Base-by-base conservation (phyloP, 1,140 invertebrate genomes). In the Lepidurus couesii region DNA sequence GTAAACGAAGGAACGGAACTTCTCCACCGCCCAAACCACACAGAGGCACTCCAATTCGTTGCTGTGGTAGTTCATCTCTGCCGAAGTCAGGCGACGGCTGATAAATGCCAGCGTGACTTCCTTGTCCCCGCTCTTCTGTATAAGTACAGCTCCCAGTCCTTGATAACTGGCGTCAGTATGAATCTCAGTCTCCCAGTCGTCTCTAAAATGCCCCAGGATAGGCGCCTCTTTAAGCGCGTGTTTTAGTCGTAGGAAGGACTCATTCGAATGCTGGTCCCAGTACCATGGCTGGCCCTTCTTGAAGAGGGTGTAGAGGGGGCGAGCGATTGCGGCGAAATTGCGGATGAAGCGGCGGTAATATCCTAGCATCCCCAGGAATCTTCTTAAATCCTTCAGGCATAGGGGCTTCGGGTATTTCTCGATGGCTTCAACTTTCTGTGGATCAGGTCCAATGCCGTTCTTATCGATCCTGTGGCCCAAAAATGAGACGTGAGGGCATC, bases 1-100 rank as follows among this genome's bases (percentile, higher is more conserved):
- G 77, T 83, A 80, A 8, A 88, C 34, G 80, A 85, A 87, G 65
- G 79, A 78, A 11, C 82, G 73, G 45, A 84, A 83, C 53, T 84
- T 82, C 42, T 84, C 80, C 1, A 87, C 81, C 5, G 82, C 26
- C 80, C 82, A 83, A 21, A 87, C 75, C 8, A 87, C 77, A 42
- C 84, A 86, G 24, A 88, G 80, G 74, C 82, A 82, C 83, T 88
- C 87, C 77, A 80, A 78, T 81, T 88, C 84, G 5, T 83, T 86
- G 1, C 81, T 81, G 6, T 81, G 75, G 78, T 84, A 87, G 11
- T 43, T 13, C 10, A 21, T 43, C 44, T 79, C 78, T n/a, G 78
- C 43, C 8, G 24, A n/a, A 24, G 73, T 79, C 44, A 79, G 73
- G 6, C 43, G 34, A n/a, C 43, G 43, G 21, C 78, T 79, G 16